These are phyloP conservation scores for Drosophila cardini DNA, from an alignment of 1,140 invertebrate species.

Conservation along the genomic window DNA sequence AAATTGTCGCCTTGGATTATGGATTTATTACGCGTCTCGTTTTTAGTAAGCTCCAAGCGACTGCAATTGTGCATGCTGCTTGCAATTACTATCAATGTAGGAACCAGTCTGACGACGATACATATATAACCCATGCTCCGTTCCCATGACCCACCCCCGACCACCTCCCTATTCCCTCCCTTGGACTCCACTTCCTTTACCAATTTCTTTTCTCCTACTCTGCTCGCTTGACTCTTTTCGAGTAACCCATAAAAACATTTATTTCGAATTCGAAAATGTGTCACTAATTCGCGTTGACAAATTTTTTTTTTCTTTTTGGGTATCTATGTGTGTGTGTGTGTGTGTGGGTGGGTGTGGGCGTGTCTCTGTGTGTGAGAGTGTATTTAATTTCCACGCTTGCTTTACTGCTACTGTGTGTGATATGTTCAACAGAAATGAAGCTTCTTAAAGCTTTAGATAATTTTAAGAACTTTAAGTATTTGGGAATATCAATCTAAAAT, in stretches of 20 bases:
- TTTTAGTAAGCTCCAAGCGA: slow-evolving; percentile 69
- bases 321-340: slow-evolving; percentile 6
- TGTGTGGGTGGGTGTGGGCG: not conserved
- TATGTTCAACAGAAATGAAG: slow-evolving; percentile 20
- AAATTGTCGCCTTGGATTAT: slow-evolving; percentile 82
- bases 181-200: not conserved
- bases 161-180: not conserved
- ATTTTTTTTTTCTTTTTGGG: slow-evolving; percentile 47
- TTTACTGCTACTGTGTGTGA: slow-evolving; percentile 17
- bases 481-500: not conserved
- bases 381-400: not conserved
- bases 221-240: not conserved
- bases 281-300: slow-evolving; percentile 78
- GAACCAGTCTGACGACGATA: slow-evolving; percentile 31
- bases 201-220: not conserved
- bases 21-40: slow-evolving; percentile 81
- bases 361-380: slow-evolving; percentile 1
- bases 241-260: slow-evolving; percentile 48
- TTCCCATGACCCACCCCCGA: not conserved
- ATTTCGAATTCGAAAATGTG: slow-evolving; percentile 71
- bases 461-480: not conserved
- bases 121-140: too few relatives aligned
- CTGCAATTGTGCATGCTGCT: slow-evolving; percentile 80
- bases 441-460: slow-evolving; percentile 1
- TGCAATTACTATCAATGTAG: slow-evolving; percentile 76